Conservation (phyloP, 2,113 vertebrate genomes). For the Scomber colias region DNA sequence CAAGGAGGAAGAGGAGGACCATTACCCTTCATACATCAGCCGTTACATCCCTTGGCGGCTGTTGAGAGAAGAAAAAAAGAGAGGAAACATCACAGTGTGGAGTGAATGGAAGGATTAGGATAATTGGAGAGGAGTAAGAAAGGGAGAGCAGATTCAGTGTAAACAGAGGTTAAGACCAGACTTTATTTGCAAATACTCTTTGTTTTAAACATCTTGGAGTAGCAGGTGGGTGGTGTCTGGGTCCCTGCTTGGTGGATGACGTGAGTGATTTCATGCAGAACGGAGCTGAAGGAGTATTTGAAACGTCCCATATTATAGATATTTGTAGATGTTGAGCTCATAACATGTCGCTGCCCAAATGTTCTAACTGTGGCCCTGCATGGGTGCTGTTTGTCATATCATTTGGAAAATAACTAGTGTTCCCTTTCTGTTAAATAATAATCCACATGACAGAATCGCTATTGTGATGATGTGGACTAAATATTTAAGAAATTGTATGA, state of each 20-base stretch:
- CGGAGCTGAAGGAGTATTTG: not conserved
- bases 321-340: conserved; percentile 3
- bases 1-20: conserved; percentile 72
- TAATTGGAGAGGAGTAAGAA: conserved; percentile 53
- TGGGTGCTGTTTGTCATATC: not conserved
- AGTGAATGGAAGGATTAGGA: conserved; percentile 46
- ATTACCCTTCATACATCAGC: conserved; percentile 75
- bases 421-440: not conserved
- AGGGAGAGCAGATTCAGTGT: conserved; percentile 46
- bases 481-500: not conserved
- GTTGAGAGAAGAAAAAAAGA: not conserved
- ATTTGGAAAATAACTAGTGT: not conserved
- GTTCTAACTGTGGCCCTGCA: not conserved
- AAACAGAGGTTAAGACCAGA: conserved; percentile 45
- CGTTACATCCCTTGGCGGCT: conserved; percentile 69
- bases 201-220: conserved; percentile 41
- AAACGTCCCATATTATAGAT: conserved; percentile 17
- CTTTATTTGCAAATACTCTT: conserved; percentile 58
- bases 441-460: not conserved
- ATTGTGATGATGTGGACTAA: not conserved
- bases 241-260: not conserved
- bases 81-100: conserved; percentile 33
- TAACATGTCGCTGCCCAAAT: not conserved
- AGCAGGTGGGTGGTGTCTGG: conserved; percentile 36
- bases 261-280: not conserved